Evolutionary conservation across 92 coral and sea anemone genomes (phyloP).

Genomic region (Paramuricea clavata): DNA sequence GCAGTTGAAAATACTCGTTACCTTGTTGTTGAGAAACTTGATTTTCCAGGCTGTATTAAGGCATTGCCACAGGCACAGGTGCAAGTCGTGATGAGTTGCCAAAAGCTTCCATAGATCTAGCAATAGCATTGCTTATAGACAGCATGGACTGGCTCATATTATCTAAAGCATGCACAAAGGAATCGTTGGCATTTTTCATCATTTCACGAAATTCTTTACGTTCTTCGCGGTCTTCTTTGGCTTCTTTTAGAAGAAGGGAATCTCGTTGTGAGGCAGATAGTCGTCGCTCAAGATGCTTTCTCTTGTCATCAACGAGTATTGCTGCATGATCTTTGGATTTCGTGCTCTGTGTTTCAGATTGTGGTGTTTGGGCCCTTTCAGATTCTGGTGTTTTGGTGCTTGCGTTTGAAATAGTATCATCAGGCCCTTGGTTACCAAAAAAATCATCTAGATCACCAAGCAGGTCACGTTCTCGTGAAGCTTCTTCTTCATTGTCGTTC

Average conservation of each 20-base stretch:
- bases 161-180: not conserved
- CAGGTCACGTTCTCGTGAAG: no score
- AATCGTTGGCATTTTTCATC: not conserved
- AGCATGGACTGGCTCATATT: slow-evolving; percentile 10
- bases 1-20: slow-evolving; percentile 19
- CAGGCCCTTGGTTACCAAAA: no score
- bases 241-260: not conserved
- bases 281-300: not conserved
- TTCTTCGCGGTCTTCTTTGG: not conserved
- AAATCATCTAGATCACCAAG: no score
- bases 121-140: slow-evolving; percentile 6
- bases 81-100: not conserved
- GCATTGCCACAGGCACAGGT: not conserved
- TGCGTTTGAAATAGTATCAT: no score
- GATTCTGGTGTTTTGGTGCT: no score
- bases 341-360: not conserved
- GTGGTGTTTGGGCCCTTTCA: no score
- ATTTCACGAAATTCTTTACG: slow-evolving; percentile 8
- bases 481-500: not conserved
- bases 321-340: not conserved
- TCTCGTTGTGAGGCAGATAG: not conserved
- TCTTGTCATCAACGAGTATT: not conserved
- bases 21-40: not conserved
- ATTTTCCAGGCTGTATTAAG: slow-evolving; percentile 24
- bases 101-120: not conserved